These are phyloP conservation scores for Plodia interpunctella DNA, from an alignment of 1,140 invertebrate species.

Conservation along the genomic window DNA sequence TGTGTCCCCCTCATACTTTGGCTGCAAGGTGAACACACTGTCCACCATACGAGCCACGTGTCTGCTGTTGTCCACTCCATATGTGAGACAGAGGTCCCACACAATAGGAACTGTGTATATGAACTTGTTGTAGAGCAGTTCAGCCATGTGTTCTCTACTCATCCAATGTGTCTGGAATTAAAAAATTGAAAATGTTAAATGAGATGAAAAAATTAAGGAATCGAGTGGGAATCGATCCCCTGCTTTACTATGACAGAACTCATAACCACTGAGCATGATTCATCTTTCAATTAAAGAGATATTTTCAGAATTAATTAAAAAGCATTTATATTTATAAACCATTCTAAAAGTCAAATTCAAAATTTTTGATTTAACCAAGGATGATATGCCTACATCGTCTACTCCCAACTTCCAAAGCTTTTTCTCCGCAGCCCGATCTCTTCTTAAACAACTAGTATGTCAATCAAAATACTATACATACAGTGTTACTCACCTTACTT, in stretches of 20 bases:
- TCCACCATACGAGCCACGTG: slow-evolving; percentile 81
- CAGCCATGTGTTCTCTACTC: slow-evolving; percentile 79
- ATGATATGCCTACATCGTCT: no score
- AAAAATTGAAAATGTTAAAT: slow-evolving; percentile 4
- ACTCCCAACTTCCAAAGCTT: no score
- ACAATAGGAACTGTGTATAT: slow-evolving; percentile 89
- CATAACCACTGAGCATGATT: no score
- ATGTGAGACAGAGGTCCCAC: slow-evolving; percentile 86
- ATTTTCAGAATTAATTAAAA: no score
- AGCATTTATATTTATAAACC: no score
- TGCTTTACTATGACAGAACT: no score
- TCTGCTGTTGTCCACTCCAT: slow-evolving; percentile 81
- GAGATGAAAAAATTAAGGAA: no score
- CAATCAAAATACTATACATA: background rate
- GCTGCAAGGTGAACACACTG: slow-evolving; percentile 83
- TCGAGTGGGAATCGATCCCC: no score
- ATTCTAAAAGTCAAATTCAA: no score
- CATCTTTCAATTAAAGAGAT: no score
- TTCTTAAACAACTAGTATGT: background rate
- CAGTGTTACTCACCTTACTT: slow-evolving; percentile 74
- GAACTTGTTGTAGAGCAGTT: slow-evolving; percentile 88
- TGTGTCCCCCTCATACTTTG: slow-evolving; percentile 84
- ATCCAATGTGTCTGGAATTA: slow-evolving; percentile 80
- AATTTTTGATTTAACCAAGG: no score
- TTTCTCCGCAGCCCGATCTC: no score